Conservation (phyloP, 2,797 vertebrate species). For the Paedocypris micromegethes region DNA sequence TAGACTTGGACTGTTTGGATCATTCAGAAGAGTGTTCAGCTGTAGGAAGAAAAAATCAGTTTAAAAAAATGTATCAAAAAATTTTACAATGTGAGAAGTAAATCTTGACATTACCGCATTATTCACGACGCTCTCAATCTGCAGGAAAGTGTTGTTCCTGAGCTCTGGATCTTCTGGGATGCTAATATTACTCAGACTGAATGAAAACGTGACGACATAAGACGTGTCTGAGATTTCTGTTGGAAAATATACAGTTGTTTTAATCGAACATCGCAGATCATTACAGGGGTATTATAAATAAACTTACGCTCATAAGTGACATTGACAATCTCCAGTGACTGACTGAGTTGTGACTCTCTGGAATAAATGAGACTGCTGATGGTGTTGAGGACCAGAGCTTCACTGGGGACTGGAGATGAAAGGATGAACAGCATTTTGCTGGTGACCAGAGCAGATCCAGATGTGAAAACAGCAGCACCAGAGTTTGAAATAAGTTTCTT, state of each 20-base stretch:
- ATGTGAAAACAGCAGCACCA: neutral
- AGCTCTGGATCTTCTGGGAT: neutral
- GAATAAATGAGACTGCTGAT: neutral
- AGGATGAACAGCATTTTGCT: conserved; percentile 8
- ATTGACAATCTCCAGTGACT: conserved; percentile 2
- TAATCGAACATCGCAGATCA: neutral
- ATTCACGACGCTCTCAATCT: neutral
- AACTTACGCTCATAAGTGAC: conserved; percentile 13
- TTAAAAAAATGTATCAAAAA: neutral
- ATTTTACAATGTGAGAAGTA: neutral
- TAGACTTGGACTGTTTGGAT: neutral
- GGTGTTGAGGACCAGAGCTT: neutral
- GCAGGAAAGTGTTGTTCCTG: neutral
- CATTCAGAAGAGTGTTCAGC: conserved; percentile 24
- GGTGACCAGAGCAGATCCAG: neutral
- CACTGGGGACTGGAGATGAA: conserved; percentile 8
- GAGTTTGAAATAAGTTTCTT: too few relatives aligned
- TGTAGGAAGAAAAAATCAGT: neutral
- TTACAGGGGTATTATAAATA: too few relatives aligned
- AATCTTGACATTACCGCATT: neutral
- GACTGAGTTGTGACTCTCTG: neutral
- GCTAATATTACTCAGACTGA: conserved; percentile 13
- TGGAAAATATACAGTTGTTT: neutral
- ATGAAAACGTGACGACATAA: neutral
- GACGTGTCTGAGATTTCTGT: conserved; percentile 18